These are phyloP conservation scores for Aphelenchoides avenae DNA, from an alignment of 1,140 invertebrate genomes.

Conservation along the genomic window DNA sequence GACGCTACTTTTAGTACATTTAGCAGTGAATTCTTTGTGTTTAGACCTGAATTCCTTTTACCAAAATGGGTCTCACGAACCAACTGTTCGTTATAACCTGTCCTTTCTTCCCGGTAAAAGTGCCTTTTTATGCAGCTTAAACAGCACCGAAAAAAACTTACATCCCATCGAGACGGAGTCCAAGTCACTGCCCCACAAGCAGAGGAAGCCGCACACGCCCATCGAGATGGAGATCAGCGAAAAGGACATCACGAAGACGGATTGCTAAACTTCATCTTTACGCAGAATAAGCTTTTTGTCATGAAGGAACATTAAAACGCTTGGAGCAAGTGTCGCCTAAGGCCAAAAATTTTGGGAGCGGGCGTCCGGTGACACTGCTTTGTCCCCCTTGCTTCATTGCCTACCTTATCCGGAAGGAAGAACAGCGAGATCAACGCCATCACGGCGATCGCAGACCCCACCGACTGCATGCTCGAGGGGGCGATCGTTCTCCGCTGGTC, in stretches of 20 bases:
- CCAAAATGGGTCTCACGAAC: no score
- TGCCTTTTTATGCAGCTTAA: no score
- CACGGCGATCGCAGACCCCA: conserved; percentile 56
- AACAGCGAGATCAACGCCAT: conserved; percentile 57
- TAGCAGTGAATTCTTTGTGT: no score
- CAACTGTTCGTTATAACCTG: no score
- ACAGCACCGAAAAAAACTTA: no score
- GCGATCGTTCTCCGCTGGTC: conserved; percentile 57
- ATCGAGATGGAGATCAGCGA: conserved; percentile 58
- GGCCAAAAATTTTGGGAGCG: no score
- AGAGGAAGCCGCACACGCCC: conserved; percentile 58
- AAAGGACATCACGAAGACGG: conserved; percentile 59
- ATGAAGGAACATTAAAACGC: no score
- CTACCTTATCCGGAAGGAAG: conserved; percentile 53
- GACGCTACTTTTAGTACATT: no score
- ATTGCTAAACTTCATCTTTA: conserved; percentile 49
- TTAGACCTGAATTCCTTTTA: no score
- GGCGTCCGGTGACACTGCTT: not conserved
- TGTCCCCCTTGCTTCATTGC: conserved; percentile 1
- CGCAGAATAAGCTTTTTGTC: no score
- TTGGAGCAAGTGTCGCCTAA: no score
- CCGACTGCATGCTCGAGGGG: conserved; percentile 58
- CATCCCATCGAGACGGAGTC: conserved; percentile 53
- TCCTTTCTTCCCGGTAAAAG: no score
- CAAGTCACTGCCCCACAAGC: conserved; percentile 55